Conservation (phyloP, 2,797 vertebrate genomes). For the Eulemur rubriventer region DNA sequence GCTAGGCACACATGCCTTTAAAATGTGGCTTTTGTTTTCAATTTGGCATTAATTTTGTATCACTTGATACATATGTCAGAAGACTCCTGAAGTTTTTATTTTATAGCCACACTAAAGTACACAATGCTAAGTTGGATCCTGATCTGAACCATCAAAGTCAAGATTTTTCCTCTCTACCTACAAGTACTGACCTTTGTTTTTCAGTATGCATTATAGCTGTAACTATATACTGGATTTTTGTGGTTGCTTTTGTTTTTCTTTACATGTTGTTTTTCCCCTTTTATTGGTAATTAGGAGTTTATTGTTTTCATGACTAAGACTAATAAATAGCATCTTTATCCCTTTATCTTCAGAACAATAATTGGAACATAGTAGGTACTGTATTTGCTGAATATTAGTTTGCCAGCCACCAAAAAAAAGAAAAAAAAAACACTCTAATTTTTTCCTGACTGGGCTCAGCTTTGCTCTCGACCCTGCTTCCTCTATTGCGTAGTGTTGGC, state of each 20-base stretch:
- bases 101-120: neutral
- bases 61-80: neutral
- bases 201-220: neutral
- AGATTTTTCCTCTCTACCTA: neutral
- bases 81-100: neutral
- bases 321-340: neutral
- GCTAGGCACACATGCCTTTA: neutral
- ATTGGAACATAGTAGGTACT: neutral
- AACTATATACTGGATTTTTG: neutral
- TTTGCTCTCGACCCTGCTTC: neutral
- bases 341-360: neutral
- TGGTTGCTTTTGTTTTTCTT: neutral
- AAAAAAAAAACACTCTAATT: neutral
- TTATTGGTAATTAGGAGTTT: neutral
- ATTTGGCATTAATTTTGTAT: neutral
- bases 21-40: neutral
- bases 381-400: neutral
- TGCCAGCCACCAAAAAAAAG: neutral
- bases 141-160: neutral
- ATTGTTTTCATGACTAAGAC: neutral
- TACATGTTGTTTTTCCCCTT: neutral
- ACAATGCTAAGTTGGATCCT: neutral
- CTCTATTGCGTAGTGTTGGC: neutral
- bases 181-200: neutral
- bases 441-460: neutral